Conservation (phyloP, 2,113 vertebrate species). For the Chloroceryle aenea region DNA sequence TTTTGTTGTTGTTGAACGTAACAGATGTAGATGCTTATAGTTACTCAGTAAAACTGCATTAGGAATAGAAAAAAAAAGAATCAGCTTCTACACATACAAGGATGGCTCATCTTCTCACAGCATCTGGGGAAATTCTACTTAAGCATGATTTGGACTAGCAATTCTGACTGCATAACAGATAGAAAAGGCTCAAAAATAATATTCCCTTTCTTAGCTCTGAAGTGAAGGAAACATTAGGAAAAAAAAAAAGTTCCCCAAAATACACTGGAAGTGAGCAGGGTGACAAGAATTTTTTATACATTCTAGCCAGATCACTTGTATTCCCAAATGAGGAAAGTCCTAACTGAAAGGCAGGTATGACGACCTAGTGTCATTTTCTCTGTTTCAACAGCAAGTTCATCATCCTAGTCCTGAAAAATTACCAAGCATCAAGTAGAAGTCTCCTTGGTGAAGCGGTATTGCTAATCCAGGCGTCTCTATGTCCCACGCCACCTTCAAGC, state of each 20-base stretch:
- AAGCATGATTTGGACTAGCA: not conserved
- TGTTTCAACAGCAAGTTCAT: not conserved
- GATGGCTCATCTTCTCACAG: not conserved
- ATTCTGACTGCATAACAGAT: not conserved
- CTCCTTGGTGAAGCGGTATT: conserved; percentile 91
- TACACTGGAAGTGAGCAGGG: not conserved
- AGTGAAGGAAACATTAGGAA: not conserved
- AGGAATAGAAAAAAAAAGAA: not conserved
- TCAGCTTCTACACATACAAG: not conserved
- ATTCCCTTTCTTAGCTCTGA: not conserved
- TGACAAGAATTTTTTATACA: not conserved
- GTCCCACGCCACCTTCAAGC: conserved; percentile 97
- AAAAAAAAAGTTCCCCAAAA: not conserved
- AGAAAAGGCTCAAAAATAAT: not conserved
- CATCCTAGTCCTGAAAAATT: conserved; percentile 31
- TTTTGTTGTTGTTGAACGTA: not conserved
- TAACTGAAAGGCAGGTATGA: not conserved
- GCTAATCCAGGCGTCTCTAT: conserved; percentile 94
- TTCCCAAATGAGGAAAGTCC: not conserved
- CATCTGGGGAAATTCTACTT: not conserved
- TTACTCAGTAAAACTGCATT: not conserved
- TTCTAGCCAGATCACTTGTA: not conserved
- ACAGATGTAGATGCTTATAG: not conserved
- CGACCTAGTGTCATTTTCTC: not conserved
- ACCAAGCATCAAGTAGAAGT: conserved; percentile 92